A percentile compares a stretch with the other conserved stretches of the same genome.
Evolutionary conservation across 2,113 vertebrate genomes (phyloP).

Genomic region (Indri indri): DNA sequence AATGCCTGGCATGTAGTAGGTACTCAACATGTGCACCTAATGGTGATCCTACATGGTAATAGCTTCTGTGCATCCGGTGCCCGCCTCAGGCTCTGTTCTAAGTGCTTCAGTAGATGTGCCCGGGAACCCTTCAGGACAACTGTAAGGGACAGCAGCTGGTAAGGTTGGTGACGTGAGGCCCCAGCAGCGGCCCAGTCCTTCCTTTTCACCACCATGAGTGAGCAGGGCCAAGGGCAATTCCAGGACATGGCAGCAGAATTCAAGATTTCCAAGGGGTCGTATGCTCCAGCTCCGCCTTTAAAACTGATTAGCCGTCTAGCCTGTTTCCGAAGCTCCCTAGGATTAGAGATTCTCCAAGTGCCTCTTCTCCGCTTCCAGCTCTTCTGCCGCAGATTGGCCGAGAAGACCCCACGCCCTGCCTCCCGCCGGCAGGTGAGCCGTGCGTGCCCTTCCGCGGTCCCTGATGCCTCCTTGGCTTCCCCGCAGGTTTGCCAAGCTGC

Average conservation of each 20-base stretch:
- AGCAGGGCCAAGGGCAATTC: not conserved
- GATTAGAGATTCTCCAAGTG: rapidly evolving
- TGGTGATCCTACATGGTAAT: rapidly evolving
- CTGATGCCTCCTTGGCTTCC: not conserved
- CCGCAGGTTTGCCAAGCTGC: slow-evolving; percentile 94
- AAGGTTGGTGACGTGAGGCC: not conserved
- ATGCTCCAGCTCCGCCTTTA: not conserved
- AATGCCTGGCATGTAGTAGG: not conserved
- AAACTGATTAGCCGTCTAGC: not conserved
- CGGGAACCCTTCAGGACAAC: not conserved
- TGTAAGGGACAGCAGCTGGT: not conserved
- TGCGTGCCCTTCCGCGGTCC: rapidly evolving
- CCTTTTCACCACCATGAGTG: not conserved
- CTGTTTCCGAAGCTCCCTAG: not conserved
- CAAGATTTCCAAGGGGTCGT: not conserved
- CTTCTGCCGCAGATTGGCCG: not conserved
- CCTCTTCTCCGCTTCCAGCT: rapidly evolving
- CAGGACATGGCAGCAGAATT: not conserved
- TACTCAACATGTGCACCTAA: not conserved
- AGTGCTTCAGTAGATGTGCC: not conserved
- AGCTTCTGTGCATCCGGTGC: too few relatives aligned
- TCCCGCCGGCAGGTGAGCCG: rapidly evolving
- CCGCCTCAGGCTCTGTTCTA: not conserved
- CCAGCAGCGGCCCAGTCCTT: too few relatives aligned
- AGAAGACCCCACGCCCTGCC: rapidly evolving